These are phyloP conservation scores for Cydia strobilella DNA, from an alignment of 1,140 invertebrate genomes.

Conservation along the genomic window DNA sequence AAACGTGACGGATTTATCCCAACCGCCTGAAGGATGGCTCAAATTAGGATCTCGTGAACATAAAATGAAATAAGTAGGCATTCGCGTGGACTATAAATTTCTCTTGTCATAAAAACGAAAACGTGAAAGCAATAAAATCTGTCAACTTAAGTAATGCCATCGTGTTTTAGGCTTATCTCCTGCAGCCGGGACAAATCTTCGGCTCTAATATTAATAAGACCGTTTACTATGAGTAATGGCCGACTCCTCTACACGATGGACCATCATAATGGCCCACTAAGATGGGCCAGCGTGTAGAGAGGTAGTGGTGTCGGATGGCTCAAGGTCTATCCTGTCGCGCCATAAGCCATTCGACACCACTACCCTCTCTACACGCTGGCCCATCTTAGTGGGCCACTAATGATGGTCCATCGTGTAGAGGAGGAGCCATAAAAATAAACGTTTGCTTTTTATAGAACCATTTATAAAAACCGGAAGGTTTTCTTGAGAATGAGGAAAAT, in stretches of 20 bases:
- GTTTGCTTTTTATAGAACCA: slow-evolving; percentile 29
- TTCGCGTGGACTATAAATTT: slow-evolving; percentile 49
- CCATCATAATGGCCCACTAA: no score
- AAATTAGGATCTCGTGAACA: slow-evolving; percentile 42
- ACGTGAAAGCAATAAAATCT: slow-evolving; percentile 57
- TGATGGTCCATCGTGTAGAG: no score
- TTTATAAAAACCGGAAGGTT: no score
- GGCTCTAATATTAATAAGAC: slow-evolving; percentile 47
- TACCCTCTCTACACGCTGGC: no score
- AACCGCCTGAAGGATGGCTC: slow-evolving; percentile 15
- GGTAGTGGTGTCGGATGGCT: no score
- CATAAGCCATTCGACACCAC: no score
- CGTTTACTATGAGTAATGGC: slow-evolving; percentile 34
- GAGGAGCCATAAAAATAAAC: slow-evolving; percentile 45
- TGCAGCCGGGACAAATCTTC: slow-evolving; percentile 46
- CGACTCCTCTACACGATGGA: no score
- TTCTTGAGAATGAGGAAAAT: no score
- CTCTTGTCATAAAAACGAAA: slow-evolving; percentile 54
- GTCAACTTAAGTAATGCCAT: slow-evolving; percentile 53
- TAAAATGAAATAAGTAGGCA: slow-evolving; percentile 45
- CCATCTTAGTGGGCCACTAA: no score
- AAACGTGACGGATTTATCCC: slow-evolving; percentile 17
- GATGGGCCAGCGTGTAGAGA: no score
- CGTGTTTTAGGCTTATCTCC: slow-evolving; percentile 56
- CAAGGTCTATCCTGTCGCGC: no score